Evolutionary conservation across 92 coral and sea anemone genomes (phyloP).

Genomic region (Paragorgia papillata): DNA sequence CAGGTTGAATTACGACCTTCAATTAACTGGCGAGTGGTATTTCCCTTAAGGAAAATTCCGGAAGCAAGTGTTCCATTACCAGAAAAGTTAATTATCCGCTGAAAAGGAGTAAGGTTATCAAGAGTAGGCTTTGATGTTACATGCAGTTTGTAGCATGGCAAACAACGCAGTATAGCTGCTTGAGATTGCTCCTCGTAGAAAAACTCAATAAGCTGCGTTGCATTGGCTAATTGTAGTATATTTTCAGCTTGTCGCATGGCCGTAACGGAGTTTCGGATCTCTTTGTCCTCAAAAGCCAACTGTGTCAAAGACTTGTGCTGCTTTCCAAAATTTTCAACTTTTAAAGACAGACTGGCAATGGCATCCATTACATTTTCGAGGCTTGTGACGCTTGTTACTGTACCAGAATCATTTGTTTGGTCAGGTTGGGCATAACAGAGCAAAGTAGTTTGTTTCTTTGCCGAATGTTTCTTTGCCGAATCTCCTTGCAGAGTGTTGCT

Average conservation of each 20-base stretch:
- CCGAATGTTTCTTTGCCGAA: too few species aligned
- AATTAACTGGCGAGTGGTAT: conserved; percentile 42
- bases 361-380: conserved; percentile 39
- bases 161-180: conserved; percentile 17
- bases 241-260: conserved; percentile 45
- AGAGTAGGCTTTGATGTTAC: not conserved
- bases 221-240: conserved; percentile 41
- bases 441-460: conserved; percentile 42
- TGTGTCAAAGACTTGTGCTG: conserved; percentile 36
- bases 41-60: conserved; percentile 26
- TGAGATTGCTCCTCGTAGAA: conserved; percentile 26
- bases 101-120: not conserved
- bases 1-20: conserved; percentile 46
- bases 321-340: conserved; percentile 43
- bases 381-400: conserved; percentile 5
- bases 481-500: too few species aligned
- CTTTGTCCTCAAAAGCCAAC: conserved; percentile 42
- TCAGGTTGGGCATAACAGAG: conserved; percentile 26
- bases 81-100: not conserved
- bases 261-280: conserved; percentile 22
- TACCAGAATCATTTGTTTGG: conserved; percentile 19
- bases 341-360: conserved; percentile 38
- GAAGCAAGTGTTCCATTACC: conserved; percentile 11
- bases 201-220: conserved; percentile 38
- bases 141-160: conserved; percentile 21